Evolutionary conservation across 2,888 invertebrate species (phyloP).

Genomic region (Alcis repandata): DNA sequence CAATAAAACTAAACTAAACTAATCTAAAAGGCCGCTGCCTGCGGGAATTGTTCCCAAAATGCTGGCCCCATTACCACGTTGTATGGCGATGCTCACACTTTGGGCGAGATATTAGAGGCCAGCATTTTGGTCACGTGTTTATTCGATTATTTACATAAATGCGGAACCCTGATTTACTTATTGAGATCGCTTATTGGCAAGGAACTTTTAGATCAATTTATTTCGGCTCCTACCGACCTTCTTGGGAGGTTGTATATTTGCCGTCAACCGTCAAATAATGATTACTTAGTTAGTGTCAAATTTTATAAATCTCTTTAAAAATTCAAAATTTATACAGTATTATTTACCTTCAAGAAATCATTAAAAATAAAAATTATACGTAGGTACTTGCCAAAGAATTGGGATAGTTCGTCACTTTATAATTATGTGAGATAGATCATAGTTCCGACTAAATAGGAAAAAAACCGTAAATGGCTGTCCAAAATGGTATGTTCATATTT

Average conservation of each 20-base stretch:
- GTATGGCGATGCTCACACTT: no score
- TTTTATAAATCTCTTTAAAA: not conserved
- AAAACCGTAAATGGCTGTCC: slow-evolving; percentile 68
- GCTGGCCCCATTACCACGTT: no score
- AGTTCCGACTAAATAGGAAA: slow-evolving; percentile 35
- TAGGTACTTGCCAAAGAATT: not conserved
- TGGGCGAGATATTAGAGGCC: no score
- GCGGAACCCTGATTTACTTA: no score
- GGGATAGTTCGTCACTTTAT: not conserved
- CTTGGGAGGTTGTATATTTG: slow-evolving; percentile 15
- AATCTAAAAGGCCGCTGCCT: no score
- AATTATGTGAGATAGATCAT: slow-evolving; percentile 1
- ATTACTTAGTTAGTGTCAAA: not conserved
- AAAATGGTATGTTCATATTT: slow-evolving; percentile 78
- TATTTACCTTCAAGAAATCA: not conserved
- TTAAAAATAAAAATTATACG: not conserved
- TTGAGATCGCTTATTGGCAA: no score
- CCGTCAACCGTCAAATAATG: not conserved
- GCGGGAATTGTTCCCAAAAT: no score
- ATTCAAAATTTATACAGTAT: slow-evolving; percentile 7
- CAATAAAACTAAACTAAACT: no score
- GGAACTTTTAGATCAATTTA: no score
- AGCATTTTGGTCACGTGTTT: no score
- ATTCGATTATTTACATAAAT: no score
- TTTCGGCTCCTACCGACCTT: slow-evolving; percentile 72